Conservation (phyloP, 2,888 invertebrate genomes). For the Sialis fuliginosa region DNA sequence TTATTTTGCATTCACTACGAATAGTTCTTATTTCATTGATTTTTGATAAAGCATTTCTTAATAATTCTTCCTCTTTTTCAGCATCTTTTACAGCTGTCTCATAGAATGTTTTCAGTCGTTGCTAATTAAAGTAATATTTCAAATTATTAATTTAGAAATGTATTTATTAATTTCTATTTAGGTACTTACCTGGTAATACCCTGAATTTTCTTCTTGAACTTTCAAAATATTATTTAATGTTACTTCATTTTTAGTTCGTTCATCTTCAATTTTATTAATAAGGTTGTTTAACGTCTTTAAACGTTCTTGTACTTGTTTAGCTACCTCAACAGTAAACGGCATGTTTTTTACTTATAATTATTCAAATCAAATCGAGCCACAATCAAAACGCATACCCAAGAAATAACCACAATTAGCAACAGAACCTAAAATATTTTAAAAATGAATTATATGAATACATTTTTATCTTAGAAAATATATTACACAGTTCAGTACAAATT, state of each 20-base stretch:
- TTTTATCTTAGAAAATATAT: too few relatives aligned
- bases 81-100: slow-evolving; percentile 67
- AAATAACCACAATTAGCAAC: too few relatives aligned
- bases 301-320: slow-evolving; percentile 53
- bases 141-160: neutral
- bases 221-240: slow-evolving; percentile 63
- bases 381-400: too few relatives aligned
- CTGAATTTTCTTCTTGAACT: slow-evolving; percentile 39
- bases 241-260: slow-evolving; percentile 60
- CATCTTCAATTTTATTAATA: slow-evolving; percentile 66
- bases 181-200: slow-evolving; percentile 19
- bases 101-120: slow-evolving; percentile 65
- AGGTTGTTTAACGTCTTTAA: slow-evolving; percentile 57
- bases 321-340: slow-evolving; percentile 64
- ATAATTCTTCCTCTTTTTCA: slow-evolving; percentile 64
- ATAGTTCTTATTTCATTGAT: slow-evolving; percentile 82
- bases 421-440: too few relatives aligned
- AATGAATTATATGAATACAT: too few relatives aligned
- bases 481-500: too few relatives aligned
- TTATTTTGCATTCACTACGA: slow-evolving; percentile 72
- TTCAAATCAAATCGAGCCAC: too few relatives aligned
- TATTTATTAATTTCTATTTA: neutral
- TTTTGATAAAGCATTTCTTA: slow-evolving; percentile 65
- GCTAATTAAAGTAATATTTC: slow-evolving; percentile 13
- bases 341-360: slow-evolving; percentile 25